phyloP scores from a whole-genome alignment of 2,113 vertebrate genomes.

The Pelvicachromis taeniatus region DNA sequence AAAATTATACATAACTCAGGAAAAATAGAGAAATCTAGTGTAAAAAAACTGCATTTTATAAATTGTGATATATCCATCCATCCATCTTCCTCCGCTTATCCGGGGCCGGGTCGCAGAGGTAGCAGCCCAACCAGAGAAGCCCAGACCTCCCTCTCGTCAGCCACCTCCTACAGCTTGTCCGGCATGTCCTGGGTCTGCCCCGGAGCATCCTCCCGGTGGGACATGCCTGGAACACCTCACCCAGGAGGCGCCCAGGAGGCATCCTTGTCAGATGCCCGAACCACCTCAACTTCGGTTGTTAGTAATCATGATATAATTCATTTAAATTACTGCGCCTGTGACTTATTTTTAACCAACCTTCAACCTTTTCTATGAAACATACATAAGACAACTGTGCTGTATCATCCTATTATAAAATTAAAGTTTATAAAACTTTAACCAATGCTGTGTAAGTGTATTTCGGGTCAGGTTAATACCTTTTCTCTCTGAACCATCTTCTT shows the following conservation, averaged over 20 bases:
- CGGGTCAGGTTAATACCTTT: conserved; percentile 79
- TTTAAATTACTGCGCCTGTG: not conserved
- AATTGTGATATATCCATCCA: not conserved
- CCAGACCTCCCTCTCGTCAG: too few relatives aligned
- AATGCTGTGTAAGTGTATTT: not conserved
- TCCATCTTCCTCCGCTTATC: too few relatives aligned
- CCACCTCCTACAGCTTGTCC: too few relatives aligned
- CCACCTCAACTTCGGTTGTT: too few relatives aligned
- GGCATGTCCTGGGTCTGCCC: too few relatives aligned
- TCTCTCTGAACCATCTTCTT: conserved; percentile 98
- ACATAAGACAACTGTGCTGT: not conserved
- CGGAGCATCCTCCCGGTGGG: too few relatives aligned
- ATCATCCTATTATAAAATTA: not conserved
- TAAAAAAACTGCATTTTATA: not conserved
- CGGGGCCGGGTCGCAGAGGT: too few relatives aligned
- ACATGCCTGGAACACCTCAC: too few relatives aligned
- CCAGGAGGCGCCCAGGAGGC: too few relatives aligned
- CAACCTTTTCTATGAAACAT: not conserved
- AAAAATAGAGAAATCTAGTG: not conserved
- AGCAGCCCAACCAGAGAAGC: too few relatives aligned
- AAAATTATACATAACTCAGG: not conserved
- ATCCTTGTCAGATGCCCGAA: too few relatives aligned
- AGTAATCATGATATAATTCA: not conserved
- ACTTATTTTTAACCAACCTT: not conserved
- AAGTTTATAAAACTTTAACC: not conserved